Evolutionary conservation across 2,888 invertebrate genomes (phyloP).

Genomic region (Eilema sororculum): DNA sequence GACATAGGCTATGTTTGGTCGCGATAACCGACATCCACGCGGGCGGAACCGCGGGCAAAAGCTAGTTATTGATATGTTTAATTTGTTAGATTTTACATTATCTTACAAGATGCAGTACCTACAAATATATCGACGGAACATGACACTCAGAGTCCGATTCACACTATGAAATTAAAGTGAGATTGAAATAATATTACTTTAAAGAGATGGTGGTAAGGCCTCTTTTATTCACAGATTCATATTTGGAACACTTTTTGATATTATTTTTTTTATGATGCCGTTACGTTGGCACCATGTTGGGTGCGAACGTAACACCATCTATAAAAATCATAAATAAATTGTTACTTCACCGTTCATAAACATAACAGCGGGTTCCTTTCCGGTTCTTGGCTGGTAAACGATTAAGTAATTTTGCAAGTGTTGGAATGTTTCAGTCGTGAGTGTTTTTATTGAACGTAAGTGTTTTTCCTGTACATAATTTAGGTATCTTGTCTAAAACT

Average conservation of each 20-base stretch:
- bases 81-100: too few species aligned
- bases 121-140: too few species aligned
- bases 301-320: not conserved
- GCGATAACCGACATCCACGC: too few species aligned
- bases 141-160: too few species aligned
- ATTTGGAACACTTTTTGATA: constrained; percentile 41
- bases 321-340: constrained; percentile 10
- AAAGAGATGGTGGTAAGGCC: too few species aligned
- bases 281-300: constrained; percentile 14
- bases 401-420: not conserved
- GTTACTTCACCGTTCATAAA: constrained; percentile 12
- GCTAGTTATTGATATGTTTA: too few species aligned
- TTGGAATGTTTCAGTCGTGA: not conserved
- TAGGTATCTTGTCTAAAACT: not conserved
- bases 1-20: too few species aligned
- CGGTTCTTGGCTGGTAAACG: not conserved
- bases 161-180: too few species aligned
- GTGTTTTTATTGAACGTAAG: not conserved
- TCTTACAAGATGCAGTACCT: too few species aligned
- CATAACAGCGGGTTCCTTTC: not conserved
- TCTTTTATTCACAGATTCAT: constrained; percentile 18
- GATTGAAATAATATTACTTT: too few species aligned
- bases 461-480: too few species aligned
- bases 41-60: too few species aligned
- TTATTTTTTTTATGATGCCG: constrained; percentile 30